Conservation (phyloP, 2,888 invertebrate genomes). For the Carterocephalus palaemon region DNA sequence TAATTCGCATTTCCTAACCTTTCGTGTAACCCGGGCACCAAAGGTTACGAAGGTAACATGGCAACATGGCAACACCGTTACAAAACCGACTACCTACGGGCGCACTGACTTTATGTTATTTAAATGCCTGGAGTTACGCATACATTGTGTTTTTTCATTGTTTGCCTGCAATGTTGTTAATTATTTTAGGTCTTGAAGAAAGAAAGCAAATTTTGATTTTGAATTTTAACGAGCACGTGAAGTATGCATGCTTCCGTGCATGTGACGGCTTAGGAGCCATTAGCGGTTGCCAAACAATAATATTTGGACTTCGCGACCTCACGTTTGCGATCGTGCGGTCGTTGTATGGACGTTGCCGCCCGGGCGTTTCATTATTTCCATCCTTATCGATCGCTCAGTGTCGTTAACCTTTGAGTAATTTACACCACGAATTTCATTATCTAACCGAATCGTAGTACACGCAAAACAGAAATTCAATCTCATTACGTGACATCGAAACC, state of each 20-base stretch:
- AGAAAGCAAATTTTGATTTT: constrained; percentile 21
- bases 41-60: constrained; percentile 56
- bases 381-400: constrained; percentile 35
- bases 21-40: constrained; percentile 45
- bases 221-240: constrained; percentile 17
- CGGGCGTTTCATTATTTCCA: constrained; percentile 35
- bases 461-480: too few species aligned
- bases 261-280: constrained; percentile 21
- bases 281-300: constrained; percentile 35
- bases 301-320: constrained; percentile 46
- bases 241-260: constrained; percentile 6
- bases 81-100: constrained; percentile 50
- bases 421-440: constrained; percentile 20
- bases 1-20: constrained; percentile 61
- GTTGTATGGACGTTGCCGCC: constrained; percentile 31
- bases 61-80: too few species aligned
- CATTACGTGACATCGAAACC: constrained; percentile 7
- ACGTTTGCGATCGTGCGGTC: constrained; percentile 47
- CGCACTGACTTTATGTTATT: constrained; percentile 4
- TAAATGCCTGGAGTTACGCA: constrained; percentile 5
- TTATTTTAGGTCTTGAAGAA: too few species aligned
- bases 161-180: too few species aligned
- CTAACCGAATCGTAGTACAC: too few species aligned
- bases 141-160: too few species aligned
- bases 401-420: constrained; percentile 45